phyloP scores from a whole-genome alignment of 2,797 vertebrate species.

The Arctocebus calabarensis region DNA sequence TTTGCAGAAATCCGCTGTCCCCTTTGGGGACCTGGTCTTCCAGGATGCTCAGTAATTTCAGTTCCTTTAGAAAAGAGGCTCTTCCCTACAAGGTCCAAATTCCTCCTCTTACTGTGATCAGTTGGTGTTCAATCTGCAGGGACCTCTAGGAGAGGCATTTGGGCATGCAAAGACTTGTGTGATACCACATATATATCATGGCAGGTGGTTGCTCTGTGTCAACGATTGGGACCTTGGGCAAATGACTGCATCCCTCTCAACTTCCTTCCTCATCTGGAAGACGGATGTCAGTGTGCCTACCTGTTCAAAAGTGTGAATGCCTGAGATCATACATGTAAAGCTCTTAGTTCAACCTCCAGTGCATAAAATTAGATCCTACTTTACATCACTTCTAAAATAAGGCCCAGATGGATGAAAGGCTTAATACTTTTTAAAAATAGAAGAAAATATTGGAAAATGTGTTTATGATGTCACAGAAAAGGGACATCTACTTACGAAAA shows the following conservation, averaged over 20 bases:
- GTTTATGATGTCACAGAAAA: conserved; percentile 34
- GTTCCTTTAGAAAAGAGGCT: background rate
- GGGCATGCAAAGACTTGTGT: conserved; percentile 15
- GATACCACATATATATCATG: background rate
- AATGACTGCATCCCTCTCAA: conserved; percentile 10
- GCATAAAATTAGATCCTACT: conserved; percentile 42
- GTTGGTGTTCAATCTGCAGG: background rate
- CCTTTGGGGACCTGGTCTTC: background rate
- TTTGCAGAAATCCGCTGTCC: background rate
- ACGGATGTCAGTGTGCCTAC: background rate
- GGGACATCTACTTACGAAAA: conserved; percentile 41
- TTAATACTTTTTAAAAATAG: conserved; percentile 61
- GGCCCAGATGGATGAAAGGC: conserved; percentile 57
- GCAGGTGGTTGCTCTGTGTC: background rate
- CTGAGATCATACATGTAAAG: background rate
- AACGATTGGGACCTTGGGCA: conserved; percentile 3
- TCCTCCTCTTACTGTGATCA: background rate
- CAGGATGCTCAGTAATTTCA: background rate
- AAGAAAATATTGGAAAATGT: conserved; percentile 49
- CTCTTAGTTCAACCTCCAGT: conserved; percentile 42
- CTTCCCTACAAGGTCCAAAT: background rate
- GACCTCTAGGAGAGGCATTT: background rate
- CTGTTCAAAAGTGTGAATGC: conserved; percentile 30
- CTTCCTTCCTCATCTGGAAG: conserved; percentile 11
- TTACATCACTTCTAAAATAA: conserved; percentile 68